Evolutionary conservation across 1,140 invertebrate species (phyloP).

Genomic region (Drosophila auraria): DNA sequence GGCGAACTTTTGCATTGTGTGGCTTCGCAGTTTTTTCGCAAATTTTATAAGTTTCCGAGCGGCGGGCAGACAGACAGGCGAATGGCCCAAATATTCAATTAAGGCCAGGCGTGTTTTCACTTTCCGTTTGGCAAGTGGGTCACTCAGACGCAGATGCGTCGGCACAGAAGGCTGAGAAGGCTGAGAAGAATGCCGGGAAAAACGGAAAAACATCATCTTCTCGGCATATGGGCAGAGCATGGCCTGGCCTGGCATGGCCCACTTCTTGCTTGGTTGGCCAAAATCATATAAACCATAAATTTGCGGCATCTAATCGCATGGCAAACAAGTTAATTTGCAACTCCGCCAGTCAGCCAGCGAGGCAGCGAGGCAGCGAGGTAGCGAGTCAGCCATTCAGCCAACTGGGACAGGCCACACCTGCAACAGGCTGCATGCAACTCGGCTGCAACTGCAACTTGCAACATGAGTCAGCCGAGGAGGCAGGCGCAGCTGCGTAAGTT

Average conservation of each 20-base stretch:
- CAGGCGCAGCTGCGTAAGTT: slow-evolving; percentile 59
- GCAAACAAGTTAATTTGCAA: slow-evolving; percentile 74
- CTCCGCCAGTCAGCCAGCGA: slow-evolving; percentile 40
- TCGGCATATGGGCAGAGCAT: slow-evolving; percentile 14
- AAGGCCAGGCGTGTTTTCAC: slow-evolving; percentile 76
- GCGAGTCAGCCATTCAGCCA: slow-evolving; percentile 3
- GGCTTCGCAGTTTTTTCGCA: slow-evolving; percentile 34
- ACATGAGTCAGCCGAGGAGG: slow-evolving; percentile 29
- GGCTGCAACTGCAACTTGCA: slow-evolving; percentile 16
- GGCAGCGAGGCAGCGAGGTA: slow-evolving; percentile 25
- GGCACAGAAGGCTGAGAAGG: background rate
- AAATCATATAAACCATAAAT: slow-evolving; percentile 74
- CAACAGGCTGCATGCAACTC: slow-evolving; percentile 40
- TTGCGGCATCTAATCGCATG: slow-evolving; percentile 71
- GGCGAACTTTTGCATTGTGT: slow-evolving; percentile 47
- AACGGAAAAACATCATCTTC: slow-evolving; percentile 10
- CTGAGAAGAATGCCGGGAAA: slow-evolving; percentile 28
- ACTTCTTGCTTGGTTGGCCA: slow-evolving; percentile 60
- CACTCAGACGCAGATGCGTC: slow-evolving; percentile 34
- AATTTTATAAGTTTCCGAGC: slow-evolving; percentile 57
- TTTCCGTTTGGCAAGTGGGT: slow-evolving; percentile 68
- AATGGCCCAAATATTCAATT: slow-evolving; percentile 70
- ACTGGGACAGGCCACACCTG: slow-evolving; percentile 60
- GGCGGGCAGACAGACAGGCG: background rate
- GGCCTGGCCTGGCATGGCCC: slow-evolving; percentile 39